A percentile compares a stretch with the other conserved stretches of the same genome.
Conservation (phyloP, 1,140 invertebrate genomes). For the Zaprionus nigranus region DNA sequence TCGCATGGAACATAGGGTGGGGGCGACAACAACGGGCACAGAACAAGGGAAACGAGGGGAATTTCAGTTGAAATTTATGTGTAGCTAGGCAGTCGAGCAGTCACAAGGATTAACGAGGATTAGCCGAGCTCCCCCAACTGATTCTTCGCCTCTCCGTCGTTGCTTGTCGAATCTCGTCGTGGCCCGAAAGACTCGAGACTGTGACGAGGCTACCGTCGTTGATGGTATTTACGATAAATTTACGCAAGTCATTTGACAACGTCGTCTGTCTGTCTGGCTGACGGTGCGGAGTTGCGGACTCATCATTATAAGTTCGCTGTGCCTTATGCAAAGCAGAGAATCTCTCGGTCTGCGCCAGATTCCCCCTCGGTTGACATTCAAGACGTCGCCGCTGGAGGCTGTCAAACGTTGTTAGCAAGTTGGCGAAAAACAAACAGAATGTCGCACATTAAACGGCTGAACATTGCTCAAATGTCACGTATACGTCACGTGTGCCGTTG, state of each 20-base stretch:
- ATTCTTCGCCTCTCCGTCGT: not conserved
- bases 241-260: constrained; percentile 84
- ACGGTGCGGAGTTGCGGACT: constrained; percentile 31
- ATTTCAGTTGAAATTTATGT: constrained; percentile 65
- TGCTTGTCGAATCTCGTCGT: constrained; percentile 34
- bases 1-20: constrained; percentile 7
- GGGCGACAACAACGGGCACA: constrained; percentile 29
- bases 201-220: constrained; percentile 48
- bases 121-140: constrained; percentile 46
- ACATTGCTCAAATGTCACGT: constrained; percentile 80
- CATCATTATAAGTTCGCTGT: constrained; percentile 70
- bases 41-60: constrained; percentile 26
- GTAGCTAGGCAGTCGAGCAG: constrained; percentile 33
- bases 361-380: constrained; percentile 27
- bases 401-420: constrained; percentile 59
- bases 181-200: constrained; percentile 8
- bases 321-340: constrained; percentile 62
- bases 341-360: not conserved
- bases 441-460: constrained; percentile 79
- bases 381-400: constrained; percentile 38
- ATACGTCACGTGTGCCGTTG: constrained; percentile 69
- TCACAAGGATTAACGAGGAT: constrained; percentile 76
- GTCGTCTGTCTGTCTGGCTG: constrained; percentile 31
- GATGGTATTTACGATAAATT: constrained; percentile 84
- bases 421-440: constrained; percentile 76